phyloP scores from a whole-genome alignment of 2,797 vertebrate genomes.

The Rhynchonycteris naso region DNA sequence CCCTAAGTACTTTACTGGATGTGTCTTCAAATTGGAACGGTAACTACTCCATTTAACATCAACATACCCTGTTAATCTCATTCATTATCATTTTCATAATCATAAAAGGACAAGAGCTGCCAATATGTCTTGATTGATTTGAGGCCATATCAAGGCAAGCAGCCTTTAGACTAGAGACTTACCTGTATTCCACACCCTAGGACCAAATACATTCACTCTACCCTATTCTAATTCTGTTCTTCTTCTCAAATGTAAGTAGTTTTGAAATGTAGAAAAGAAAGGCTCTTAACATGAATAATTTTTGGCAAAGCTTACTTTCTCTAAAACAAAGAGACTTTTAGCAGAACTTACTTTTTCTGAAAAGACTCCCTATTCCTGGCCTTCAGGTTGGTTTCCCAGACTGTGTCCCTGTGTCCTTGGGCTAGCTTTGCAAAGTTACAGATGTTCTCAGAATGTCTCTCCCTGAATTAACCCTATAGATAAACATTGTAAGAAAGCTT shows the following conservation, averaged over 20 bases:
- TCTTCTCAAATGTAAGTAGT: slow-evolving; percentile 16
- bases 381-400: too few species aligned
- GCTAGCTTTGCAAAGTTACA: too few species aligned
- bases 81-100: neutral
- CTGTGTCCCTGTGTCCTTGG: too few species aligned
- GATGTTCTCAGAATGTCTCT: too few species aligned
- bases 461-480: too few species aligned
- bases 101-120: neutral
- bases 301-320: too few species aligned
- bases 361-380: too few species aligned
- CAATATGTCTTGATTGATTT: neutral
- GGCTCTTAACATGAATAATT: too few species aligned
- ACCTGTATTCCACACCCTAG: neutral
- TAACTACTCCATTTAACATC: neutral
- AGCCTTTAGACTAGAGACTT: neutral
- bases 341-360: too few species aligned
- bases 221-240: neutral
- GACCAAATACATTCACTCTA: neutral
- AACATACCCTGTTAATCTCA: neutral
- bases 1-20: neutral
- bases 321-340: too few species aligned
- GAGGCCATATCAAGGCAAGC: neutral
- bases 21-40: neutral
- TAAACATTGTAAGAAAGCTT: too few species aligned
- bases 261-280: too few species aligned